Conservation (phyloP, 2,888 invertebrate species). For the Lordiphosa fenestrarum region DNA sequence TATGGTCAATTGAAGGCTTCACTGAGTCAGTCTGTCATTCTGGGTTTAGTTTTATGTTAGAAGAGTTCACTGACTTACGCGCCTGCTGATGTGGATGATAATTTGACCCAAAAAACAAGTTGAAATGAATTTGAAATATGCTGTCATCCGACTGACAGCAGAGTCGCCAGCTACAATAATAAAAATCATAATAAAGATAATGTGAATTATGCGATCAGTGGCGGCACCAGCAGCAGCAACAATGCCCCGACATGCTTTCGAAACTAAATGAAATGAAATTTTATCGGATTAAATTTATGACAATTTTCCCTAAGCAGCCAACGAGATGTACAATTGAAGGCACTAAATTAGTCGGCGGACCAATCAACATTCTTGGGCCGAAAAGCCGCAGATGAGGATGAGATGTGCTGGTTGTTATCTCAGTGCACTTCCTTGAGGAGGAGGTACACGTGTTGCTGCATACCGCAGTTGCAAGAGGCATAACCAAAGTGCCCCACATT, state of each 20-base stretch:
- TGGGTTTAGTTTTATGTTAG: conserved; percentile 9
- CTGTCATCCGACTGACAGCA: conserved; percentile 52
- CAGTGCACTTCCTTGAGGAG: conserved; percentile 57
- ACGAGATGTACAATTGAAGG: conserved; percentile 16
- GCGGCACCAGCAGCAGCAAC: conserved; percentile 10
- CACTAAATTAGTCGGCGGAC: conserved; percentile 19
- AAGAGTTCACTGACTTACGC: conserved; percentile 46
- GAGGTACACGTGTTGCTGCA: conserved; percentile 28
- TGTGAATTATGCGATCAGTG: conserved; percentile 38
- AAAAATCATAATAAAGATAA: conserved; percentile 30
- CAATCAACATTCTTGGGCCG: conserved; percentile 33
- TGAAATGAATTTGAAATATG: conserved; percentile 38
- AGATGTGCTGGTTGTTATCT: conserved; percentile 25
- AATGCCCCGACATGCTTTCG: background rate
- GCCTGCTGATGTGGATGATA: conserved; percentile 13
- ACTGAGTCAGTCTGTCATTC: conserved; percentile 28
- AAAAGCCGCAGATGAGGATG: conserved; percentile 5
- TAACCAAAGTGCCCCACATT: conserved; percentile 51
- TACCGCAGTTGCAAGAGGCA: conserved; percentile 57
- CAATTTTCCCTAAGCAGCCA: conserved; percentile 37
- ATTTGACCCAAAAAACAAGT: conserved; percentile 44
- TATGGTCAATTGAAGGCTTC: conserved; percentile 36
- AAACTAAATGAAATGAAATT: conserved; percentile 52
- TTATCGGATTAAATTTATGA: conserved; percentile 69
- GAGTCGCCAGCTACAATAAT: conserved; percentile 14